phyloP scores from a whole-genome alignment of 2,113 vertebrate species.

The Dipodomys ordii region DNA sequence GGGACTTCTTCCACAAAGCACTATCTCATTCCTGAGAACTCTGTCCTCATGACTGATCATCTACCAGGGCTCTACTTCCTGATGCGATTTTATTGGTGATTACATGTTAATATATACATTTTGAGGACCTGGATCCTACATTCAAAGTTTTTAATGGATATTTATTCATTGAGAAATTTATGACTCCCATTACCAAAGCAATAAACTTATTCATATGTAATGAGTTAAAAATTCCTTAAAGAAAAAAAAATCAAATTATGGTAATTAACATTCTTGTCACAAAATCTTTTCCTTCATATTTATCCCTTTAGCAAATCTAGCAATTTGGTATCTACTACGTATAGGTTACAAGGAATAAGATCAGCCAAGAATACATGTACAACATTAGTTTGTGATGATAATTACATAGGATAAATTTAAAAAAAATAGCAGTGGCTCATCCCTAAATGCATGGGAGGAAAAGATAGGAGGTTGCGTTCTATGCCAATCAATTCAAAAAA shows the following conservation, averaged over 20 bases:
- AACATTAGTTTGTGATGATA: neutral
- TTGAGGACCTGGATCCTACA: neutral
- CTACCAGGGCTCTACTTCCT: neutral
- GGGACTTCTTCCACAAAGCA: no score
- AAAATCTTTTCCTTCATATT: neutral
- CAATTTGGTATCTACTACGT: neutral
- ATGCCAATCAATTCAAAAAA: no score
- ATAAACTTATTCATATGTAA: neutral
- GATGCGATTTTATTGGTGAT: neutral
- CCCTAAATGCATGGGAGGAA: no score
- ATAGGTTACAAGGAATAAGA: neutral
- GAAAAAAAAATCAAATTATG: neutral
- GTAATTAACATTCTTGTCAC: slow-evolving; percentile 7
- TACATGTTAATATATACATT: neutral
- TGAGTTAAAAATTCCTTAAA: slow-evolving; percentile 10
- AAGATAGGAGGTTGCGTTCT: no score
- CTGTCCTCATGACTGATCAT: neutral
- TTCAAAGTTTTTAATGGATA: neutral
- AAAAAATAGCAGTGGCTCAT: no score
- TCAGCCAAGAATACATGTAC: neutral
- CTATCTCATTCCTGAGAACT: neutral
- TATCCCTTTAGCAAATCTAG: neutral
- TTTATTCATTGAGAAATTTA: neutral
- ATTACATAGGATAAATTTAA: neutral
- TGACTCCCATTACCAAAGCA: neutral